Evolutionary conservation across 2,888 invertebrate genomes (phyloP).

Genomic region (Polydrusus pterygomalis): DNA sequence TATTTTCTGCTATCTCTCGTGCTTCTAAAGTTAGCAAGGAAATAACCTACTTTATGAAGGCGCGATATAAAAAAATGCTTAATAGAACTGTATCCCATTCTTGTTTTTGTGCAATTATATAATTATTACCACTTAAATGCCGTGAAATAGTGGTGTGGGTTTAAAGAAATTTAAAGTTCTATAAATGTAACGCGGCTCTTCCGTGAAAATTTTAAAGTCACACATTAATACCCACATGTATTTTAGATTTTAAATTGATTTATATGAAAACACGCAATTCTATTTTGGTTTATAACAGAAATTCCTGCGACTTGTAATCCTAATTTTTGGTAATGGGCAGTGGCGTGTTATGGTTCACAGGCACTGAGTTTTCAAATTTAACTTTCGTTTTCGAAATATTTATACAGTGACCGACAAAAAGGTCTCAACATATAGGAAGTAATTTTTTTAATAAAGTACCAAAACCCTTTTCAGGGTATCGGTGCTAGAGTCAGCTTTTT

Average conservation of each 20-base stretch:
- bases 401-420: no score
- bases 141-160: slow-evolving; percentile 21
- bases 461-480: no score
- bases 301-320: slow-evolving; percentile 27
- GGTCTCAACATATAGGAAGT: no score
- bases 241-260: slow-evolving; percentile 35
- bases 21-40: no score
- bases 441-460: no score
- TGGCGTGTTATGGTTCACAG: no score
- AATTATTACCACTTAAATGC: slow-evolving; percentile 1
- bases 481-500: no score
- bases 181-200: slow-evolving; percentile 9
- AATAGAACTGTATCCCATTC: not conserved
- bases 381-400: no score
- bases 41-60: no score
- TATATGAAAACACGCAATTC: slow-evolving; percentile 36
- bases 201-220: slow-evolving; percentile 23
- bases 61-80: not conserved
- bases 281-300: slow-evolving; percentile 33
- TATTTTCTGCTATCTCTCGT: not conserved
- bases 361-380: no score
- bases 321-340: slow-evolving; percentile 6
- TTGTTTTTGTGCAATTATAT: not conserved
- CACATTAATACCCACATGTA: slow-evolving; percentile 35
- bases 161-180: slow-evolving; percentile 6